Base-by-base conservation (phyloP, 2,888 invertebrate species). In the Onchidella celtica region DNA sequence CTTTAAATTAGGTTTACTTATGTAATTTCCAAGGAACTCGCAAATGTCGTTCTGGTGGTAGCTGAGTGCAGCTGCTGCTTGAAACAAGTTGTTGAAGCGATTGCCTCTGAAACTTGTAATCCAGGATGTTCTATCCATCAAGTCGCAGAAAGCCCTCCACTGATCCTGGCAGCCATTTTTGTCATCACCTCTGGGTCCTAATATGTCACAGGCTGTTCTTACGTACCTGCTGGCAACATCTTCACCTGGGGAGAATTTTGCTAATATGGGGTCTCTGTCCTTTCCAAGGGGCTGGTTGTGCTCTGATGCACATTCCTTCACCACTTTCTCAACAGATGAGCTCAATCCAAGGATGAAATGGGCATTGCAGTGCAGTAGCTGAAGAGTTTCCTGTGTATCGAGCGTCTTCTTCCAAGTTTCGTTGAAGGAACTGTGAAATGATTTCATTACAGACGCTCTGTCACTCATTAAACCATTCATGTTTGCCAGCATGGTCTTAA, bases 31-130 rank as follows among this genome's bases (percentile, higher is more conserved):
- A 6, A 47, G 17, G 47, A 47, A 47, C 9, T 47, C 47, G 17
- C 17, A 17, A 17, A 47, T 47, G 17, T 47, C 47, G 17, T 47
- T 6, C 47, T 47, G 32, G 36, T 74, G 74, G 38, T 61, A 47
- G 36, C 47, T 74, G 32, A 74, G 11, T 9, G 74, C 61, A n/a
- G 74, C 61, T 21, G 74, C 74, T 14, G 27, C 21, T 32, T 74
- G 57, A 59, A 74, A 61, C 14, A 29, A 32, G n/a, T 17, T 27
- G 61, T 57, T 74, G 32, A 74, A 74, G 3, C 61, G 29, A n/a
- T 74, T 74, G n/a, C 40, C 27, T 59, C 61, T 4, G 61, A 40
- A 74, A 29, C 74, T 59, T 4, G 11, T 21, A 14, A 61, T 61
- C 11, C n/a, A 27, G 9, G 47, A 47, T 47, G 47, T 47, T 47